Percentiles rank a stretch among this genome's conserved stretches.
phyloP scores from a whole-genome alignment of 2,888 invertebrate genomes.

The Muscina levida region DNA sequence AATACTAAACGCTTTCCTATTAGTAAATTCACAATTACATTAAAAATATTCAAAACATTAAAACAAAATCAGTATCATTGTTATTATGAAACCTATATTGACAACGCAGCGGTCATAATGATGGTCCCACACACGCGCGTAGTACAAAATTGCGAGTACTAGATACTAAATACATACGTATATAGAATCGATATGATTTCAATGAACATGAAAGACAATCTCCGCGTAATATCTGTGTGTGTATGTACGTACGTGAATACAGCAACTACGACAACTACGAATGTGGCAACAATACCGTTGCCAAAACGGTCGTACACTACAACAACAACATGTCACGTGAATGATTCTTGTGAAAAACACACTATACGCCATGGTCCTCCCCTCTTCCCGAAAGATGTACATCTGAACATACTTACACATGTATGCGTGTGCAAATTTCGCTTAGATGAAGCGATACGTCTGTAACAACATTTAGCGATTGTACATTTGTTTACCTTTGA shows the following conservation, averaged over 20 bases:
- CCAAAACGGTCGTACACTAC: not conserved
- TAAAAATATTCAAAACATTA: conserved; percentile 8
- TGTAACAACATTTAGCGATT: not conserved
- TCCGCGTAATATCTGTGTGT: not conserved
- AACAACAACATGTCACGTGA: not conserved
- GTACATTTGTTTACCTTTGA: conserved; percentile 9
- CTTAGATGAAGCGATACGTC: not conserved
- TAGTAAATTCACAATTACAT: no score
- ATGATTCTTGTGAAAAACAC: no score
- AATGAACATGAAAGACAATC: not conserved
- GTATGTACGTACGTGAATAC: no score
- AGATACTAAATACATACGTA: no score
- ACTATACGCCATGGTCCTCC: no score
- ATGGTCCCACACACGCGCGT: no score
- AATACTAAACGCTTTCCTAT: no score
- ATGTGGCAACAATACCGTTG: conserved; percentile 33
- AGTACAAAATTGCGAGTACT: no score
- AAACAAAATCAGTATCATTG: conserved; percentile 29
- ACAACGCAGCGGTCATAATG: not conserved
- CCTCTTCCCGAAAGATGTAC: no score
- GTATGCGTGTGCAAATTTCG: not conserved
- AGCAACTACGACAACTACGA: conserved; percentile 39
- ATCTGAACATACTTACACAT: no score
- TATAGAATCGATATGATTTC: no score
- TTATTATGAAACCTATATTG: conserved; percentile 1